phyloP scores from a whole-genome alignment of 2,888 invertebrate species.

The Shargacucullia verbasci region DNA sequence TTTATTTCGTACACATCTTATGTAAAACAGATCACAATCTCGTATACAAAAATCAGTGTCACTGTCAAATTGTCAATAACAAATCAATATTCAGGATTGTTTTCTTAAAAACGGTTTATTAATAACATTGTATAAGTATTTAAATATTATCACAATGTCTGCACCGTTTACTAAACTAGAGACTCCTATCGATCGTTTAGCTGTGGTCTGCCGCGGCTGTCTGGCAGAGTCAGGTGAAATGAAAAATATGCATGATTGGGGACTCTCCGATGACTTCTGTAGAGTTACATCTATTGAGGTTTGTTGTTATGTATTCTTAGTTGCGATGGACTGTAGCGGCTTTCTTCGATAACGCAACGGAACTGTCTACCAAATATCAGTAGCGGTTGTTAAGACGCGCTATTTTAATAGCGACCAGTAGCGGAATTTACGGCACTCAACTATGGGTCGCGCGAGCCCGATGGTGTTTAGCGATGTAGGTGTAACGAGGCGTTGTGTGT shows the following conservation, averaged over 20 bases:
- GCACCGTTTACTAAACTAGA: conserved; percentile 61
- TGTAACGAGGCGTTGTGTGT: no score
- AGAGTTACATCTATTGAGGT: conserved; percentile 73
- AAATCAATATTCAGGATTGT: no score
- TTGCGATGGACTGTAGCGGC: no score
- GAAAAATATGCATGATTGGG: conserved; percentile 82
- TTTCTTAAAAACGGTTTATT: not conserved
- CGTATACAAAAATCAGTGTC: conserved; percentile 7
- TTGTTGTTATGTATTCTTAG: no score
- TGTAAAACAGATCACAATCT: conserved; percentile 15
- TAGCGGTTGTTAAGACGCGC: no score
- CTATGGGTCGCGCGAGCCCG: no score
- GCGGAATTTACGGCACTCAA: no score
- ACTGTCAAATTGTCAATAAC: conserved; percentile 1
- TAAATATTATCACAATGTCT: conserved; percentile 57
- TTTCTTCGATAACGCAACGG: no score
- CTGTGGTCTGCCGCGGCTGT: conserved; percentile 77
- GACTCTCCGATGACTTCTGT: conserved; percentile 72
- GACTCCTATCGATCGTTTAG: conserved; percentile 58
- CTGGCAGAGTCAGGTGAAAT: conserved; percentile 74
- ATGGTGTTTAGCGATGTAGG: no score
- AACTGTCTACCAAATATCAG: no score
- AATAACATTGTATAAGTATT: not conserved
- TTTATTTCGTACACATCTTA: no score
- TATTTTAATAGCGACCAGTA: no score